phyloP scores from a whole-genome alignment of 1,140 invertebrate species.

The Pachyrhynchus sulphureomaculatus region DNA sequence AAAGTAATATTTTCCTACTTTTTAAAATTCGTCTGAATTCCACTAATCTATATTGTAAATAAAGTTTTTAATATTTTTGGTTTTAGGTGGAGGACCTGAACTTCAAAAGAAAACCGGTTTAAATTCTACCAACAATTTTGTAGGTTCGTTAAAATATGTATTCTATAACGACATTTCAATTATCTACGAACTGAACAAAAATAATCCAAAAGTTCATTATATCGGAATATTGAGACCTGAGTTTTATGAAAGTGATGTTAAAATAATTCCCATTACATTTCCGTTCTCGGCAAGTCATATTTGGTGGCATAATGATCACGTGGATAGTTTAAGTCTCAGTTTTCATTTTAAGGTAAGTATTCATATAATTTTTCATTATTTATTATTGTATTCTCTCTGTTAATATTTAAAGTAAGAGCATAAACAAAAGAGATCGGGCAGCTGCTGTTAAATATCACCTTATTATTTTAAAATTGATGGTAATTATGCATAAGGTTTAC shows the following conservation, averaged over 20 bases:
- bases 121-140: slow-evolving; percentile 72
- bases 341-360: slow-evolving; percentile 77
- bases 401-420: too few species aligned
- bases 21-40: too few species aligned
- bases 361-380: neutral
- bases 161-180: slow-evolving; percentile 92
- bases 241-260: slow-evolving; percentile 79
- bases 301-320: slow-evolving; percentile 75
- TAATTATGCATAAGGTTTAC: too few species aligned
- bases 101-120: slow-evolving; percentile 74
- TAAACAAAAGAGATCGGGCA: too few species aligned
- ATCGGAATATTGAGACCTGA: slow-evolving; percentile 75
- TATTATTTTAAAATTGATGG: too few species aligned
- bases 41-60: too few species aligned
- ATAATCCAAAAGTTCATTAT: slow-evolving; percentile 74
- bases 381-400: too few species aligned
- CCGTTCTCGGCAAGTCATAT: slow-evolving; percentile 86
- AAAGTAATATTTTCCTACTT: too few species aligned
- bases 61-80: neutral
- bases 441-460: too few species aligned
- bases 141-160: slow-evolving; percentile 86
- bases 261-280: slow-evolving; percentile 89
- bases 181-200: slow-evolving; percentile 79
- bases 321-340: slow-evolving; percentile 71
- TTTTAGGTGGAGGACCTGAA: slow-evolving; percentile 64